Evolutionary conservation across 2,113 vertebrate genomes (phyloP).

Genomic region (Nerophis ophidion): DNA sequence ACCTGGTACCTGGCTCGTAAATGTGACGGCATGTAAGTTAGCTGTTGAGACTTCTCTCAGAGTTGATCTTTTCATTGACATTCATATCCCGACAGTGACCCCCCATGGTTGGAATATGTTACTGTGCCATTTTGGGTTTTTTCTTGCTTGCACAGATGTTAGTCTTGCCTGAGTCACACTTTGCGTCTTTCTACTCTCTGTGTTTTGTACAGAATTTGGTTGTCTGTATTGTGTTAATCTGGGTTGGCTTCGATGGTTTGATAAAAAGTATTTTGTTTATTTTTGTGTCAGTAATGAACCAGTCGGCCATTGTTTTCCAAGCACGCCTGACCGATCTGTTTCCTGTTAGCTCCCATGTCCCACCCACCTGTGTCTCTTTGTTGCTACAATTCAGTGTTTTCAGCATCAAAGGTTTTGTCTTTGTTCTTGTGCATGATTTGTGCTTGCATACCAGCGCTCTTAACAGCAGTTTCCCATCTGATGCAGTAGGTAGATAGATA

Average conservation of each 20-base stretch:
- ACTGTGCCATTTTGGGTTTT: slow-evolving; percentile 33
- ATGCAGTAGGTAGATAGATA: neutral
- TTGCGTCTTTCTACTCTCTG: neutral
- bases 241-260: neutral
- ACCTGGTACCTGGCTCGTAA: slow-evolving; percentile 9
- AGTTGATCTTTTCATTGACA: neutral
- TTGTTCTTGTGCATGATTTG: neutral
- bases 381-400: neutral
- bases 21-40: neutral
- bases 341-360: neutral
- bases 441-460: neutral
- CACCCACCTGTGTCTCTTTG: neutral
- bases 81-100: slow-evolving; percentile 65
- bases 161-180: neutral
- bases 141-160: slow-evolving; percentile 12
- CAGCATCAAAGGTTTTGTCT: neutral
- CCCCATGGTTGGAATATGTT: slow-evolving; percentile 59
- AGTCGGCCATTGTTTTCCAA: neutral
- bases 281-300: neutral
- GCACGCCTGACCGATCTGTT: neutral
- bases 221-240: too few relatives aligned
- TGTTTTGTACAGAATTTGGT: neutral
- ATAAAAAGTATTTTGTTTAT: neutral
- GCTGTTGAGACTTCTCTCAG: neutral
- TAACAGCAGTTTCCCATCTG: neutral